phyloP scores from a whole-genome alignment of 2,113 vertebrate species.

The Ovis aries region ARS-UI_Ramb_v3.0 NC_056054.1:203574001-203574500 shows the following conservation, averaged over 20 bases:
- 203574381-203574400: neutral
- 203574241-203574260: neutral
- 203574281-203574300: neutral
- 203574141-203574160: conserved; percentile 37
- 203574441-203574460: neutral
- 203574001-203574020: neutral
- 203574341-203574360: neutral
- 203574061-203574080: neutral
- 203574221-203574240: neutral
- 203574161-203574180: neutral
- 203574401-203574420: neutral
- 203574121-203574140: conserved; percentile 49
- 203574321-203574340: neutral
- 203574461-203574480: neutral
- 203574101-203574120: neutral
- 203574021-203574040: neutral
- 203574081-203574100: conserved; percentile 48
- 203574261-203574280: neutral
- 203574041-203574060: neutral
- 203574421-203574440: neutral
- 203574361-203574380: neutral
- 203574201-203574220: conserved; percentile 32
- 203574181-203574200: conserved; percentile 9
- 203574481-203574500: neutral
- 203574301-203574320: neutral